These are phyloP conservation scores for Anguilla megastoma DNA, from an alignment of 2,797 vertebrate genomes.

Conservation along the genomic window DNA sequence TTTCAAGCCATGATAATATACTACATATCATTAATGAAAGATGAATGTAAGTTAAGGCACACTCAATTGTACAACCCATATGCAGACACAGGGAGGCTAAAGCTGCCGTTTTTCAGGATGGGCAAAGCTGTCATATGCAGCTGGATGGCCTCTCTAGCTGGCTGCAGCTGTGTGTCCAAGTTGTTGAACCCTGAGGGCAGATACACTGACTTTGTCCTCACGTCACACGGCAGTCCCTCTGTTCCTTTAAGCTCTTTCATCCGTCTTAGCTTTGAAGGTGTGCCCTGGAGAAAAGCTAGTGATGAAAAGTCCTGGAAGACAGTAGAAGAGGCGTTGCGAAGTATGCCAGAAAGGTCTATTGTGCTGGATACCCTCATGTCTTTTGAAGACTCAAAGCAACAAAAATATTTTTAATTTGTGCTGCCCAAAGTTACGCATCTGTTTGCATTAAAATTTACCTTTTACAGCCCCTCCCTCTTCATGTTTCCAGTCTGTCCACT, in stretches of 20 bases:
- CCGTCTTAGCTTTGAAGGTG: neutral
- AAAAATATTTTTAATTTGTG: neutral
- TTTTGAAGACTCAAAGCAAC: neutral
- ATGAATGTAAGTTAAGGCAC: neutral
- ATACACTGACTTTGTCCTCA: neutral
- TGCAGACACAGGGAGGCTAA: neutral
- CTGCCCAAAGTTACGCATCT: neutral
- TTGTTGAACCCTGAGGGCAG: neutral
- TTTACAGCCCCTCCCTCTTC: neutral
- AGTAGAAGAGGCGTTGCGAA: neutral
- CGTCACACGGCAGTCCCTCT: neutral
- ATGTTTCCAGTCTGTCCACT: neutral
- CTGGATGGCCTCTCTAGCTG: neutral
- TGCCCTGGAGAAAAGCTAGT: neutral
- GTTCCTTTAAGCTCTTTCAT: neutral
- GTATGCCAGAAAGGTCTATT: neutral
- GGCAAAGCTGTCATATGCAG: neutral
- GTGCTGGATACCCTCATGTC: neutral
- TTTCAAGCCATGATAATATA: too few species aligned
- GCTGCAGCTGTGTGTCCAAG: neutral
- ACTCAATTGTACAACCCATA: neutral
- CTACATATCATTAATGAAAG: neutral
- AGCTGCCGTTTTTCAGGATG: neutral
- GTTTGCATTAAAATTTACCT: neutral
- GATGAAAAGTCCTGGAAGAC: neutral